A percentile compares a stretch with the other conserved stretches of the same genome.
phyloP scores from a whole-genome alignment of 2,113 vertebrate species.

The Paratilapia polleni region DNA sequence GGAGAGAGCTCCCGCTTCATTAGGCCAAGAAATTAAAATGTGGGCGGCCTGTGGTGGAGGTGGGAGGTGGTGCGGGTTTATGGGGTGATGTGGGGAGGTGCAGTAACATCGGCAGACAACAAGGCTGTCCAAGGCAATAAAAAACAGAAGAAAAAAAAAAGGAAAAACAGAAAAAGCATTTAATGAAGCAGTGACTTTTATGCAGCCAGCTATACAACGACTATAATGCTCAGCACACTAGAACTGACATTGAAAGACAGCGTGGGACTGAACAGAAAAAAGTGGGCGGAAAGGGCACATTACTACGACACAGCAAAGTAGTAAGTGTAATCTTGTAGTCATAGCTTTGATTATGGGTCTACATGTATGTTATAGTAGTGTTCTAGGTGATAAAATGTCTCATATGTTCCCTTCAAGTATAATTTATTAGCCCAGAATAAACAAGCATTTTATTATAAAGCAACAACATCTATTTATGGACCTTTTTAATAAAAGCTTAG shows the following conservation, averaged over 20 bases:
- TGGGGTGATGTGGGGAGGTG: slow-evolving; percentile 33
- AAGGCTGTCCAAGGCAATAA: slow-evolving; percentile 41
- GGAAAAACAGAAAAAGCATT: slow-evolving; percentile 12
- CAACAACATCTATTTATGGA: not conserved
- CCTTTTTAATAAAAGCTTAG: not conserved
- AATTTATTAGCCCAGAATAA: not conserved
- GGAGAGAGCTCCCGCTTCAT: slow-evolving; percentile 74
- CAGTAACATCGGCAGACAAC: slow-evolving; percentile 44
- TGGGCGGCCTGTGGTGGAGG: slow-evolving; percentile 56
- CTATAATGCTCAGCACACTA: slow-evolving; percentile 37
- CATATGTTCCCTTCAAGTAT: too few species aligned
- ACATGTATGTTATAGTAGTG: not conserved
- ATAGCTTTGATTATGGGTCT: not conserved
- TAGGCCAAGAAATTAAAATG: slow-evolving; percentile 85
- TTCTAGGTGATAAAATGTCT: not conserved
- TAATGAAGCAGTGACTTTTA: slow-evolving; percentile 68
- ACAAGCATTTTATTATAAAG: rapidly evolving
- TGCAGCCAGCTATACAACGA: slow-evolving; percentile 37
- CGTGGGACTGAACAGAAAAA: not conserved
- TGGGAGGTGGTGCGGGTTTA: slow-evolving; percentile 41
- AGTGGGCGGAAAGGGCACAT: not conserved
- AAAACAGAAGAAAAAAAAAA: slow-evolving; percentile 14
- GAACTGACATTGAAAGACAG: slow-evolving; percentile 3
- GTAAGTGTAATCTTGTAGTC: not conserved
- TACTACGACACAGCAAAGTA: not conserved